A percentile compares a stretch with the other conserved stretches of the same genome.
phyloP scores from a whole-genome alignment of 2,113 vertebrate species.

The Protobothrops mucrosquamatus region DNA sequence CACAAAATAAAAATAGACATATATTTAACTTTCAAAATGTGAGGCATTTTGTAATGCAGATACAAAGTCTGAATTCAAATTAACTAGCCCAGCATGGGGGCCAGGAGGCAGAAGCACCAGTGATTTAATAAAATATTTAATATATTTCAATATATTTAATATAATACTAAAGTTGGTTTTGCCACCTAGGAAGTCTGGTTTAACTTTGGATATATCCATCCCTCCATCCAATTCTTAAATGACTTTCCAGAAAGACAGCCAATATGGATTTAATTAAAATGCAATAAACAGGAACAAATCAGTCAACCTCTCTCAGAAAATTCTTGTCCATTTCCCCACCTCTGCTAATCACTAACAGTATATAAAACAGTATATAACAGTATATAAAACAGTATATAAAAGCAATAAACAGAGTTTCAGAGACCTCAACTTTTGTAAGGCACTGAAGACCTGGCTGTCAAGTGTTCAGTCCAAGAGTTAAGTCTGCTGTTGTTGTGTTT shows the following conservation, averaged over 20 bases:
- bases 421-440: background rate
- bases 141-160: slow-evolving; percentile 46
- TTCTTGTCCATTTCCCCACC: background rate
- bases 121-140: slow-evolving; percentile 43
- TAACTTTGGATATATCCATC: background rate
- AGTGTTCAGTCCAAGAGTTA: background rate
- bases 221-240: background rate
- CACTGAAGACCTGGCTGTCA: background rate
- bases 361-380: too few relatives aligned
- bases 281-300: background rate
- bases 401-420: background rate
- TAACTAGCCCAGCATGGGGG: background rate
- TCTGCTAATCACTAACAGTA: background rate
- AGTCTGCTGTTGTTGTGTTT: background rate
- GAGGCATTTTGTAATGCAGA: background rate
- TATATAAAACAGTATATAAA: background rate
- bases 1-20: background rate
- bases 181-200: background rate
- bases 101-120: slow-evolving; percentile 9
- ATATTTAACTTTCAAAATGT: slow-evolving; percentile 4
- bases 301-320: background rate
- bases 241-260: background rate
- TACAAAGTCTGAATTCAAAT: slow-evolving; percentile 22
- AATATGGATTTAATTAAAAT: background rate
- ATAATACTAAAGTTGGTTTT: background rate